These are phyloP conservation scores for Novumbra hubbsi DNA, from an alignment of 2,797 vertebrate species.

Conservation along the genomic window DNA sequence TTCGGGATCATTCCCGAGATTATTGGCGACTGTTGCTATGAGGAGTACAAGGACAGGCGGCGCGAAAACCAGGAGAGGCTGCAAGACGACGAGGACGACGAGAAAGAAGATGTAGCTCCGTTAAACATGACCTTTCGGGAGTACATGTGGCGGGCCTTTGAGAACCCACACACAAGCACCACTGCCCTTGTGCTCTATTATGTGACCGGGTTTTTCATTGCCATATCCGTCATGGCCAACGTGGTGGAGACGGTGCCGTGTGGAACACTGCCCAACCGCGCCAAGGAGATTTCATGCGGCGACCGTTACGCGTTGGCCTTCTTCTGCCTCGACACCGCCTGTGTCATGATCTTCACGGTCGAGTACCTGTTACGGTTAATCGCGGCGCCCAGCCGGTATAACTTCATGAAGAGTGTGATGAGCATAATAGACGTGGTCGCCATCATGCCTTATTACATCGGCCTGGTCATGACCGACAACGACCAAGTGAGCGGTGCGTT, in stretches of 20 bases:
- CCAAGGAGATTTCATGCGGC: conserved; percentile 88
- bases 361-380: conserved; percentile 89
- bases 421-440: conserved; percentile 95
- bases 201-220: conserved; percentile 95
- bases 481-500: conserved; percentile 96
- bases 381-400: conserved; percentile 89
- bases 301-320: conserved; percentile 93
- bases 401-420: conserved; percentile 94
- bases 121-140: conserved; percentile 85
- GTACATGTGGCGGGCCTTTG: conserved; percentile 93
- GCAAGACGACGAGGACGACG: conserved; percentile 87
- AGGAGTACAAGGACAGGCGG: conserved; percentile 94
- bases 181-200: conserved; percentile 95
- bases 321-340: conserved; percentile 94
- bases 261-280: conserved; percentile 78
- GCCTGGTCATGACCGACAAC: conserved; percentile 93
- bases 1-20: conserved; percentile 95
- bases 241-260: conserved; percentile 95
- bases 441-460: conserved; percentile 97
- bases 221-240: conserved; percentile 91
- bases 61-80: conserved; percentile 90
- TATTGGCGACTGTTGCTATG: conserved; percentile 93
- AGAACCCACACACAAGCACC: conserved; percentile 95
- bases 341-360: conserved; percentile 94
- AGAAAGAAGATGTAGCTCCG: conserved; percentile 79